Evolutionary conservation across 2,888 invertebrate genomes (phyloP), one percentile per base, ranked within the genome.

Genomic region (Yponomeuta plumbellus): DNA sequence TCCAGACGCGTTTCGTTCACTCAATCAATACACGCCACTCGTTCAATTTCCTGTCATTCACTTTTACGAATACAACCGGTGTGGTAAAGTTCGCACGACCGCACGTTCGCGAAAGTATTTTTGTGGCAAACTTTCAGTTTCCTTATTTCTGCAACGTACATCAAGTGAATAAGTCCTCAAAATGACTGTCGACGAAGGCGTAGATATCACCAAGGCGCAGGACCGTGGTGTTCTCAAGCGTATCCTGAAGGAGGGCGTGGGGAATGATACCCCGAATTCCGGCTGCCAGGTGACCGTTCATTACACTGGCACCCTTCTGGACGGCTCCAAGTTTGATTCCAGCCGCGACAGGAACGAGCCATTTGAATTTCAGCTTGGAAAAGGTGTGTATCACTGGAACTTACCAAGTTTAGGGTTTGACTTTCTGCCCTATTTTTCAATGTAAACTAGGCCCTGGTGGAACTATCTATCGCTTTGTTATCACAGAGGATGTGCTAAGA

Each of bases 271-370:
- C 44, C 97, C 98, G 0, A 85, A 90, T 17, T 80, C 88, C 64
- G 97, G 97, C 1, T 95, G 94, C 80, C 77, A 80, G 68, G 93
- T 95, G 11, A 93, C 85, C 5, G 95, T 97, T 0, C 98, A 99
- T 84, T 99, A 99, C 80, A 96, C 95, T 1, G 99, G 99, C 40
- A 96, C 95, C 1, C 92, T 99, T 40, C 78, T 94, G 34, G 96
- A 98, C 86, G 99, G 99, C 57, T 95, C 95, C 3, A 94, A 96
- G 78, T 99, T 99, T 80, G 99, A 99, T 86, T 97, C 98, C 0
- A 98, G 97, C 81, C 93, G 94, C 72, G 96, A 96, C 73, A 93
- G 97, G 68, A 94, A 94, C 70, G 94, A 96, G 69, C 95, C 96
- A 0, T 99, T 99, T 79, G 93, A 95, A 75, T 99, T 99, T 81